These are phyloP conservation scores for Adrianichthys oophorus DNA, from an alignment of 2,797 vertebrate genomes.

Conservation along the genomic window DNA sequence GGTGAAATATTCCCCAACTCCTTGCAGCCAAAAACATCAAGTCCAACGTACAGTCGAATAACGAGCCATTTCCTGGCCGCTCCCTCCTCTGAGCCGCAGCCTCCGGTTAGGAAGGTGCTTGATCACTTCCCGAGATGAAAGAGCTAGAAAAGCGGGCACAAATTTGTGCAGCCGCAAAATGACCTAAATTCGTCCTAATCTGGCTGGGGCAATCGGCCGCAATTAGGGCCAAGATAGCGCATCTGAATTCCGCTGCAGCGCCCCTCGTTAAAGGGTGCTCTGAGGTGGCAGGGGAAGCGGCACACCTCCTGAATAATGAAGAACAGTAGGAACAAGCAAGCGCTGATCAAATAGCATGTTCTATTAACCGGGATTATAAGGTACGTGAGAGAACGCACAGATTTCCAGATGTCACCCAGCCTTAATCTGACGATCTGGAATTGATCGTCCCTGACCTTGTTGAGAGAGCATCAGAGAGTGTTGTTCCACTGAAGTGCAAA, in stretches of 20 bases:
- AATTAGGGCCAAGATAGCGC: slow-evolving; percentile 70
- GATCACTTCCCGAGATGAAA: slow-evolving; percentile 72
- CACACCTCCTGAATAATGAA: slow-evolving; percentile 68
- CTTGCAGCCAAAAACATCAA: slow-evolving; percentile 61
- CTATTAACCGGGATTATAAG: slow-evolving; percentile 57
- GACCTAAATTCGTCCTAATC: slow-evolving; percentile 74
- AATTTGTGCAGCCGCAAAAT: slow-evolving; percentile 68
- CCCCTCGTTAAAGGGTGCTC: slow-evolving; percentile 56
- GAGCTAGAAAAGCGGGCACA: slow-evolving; percentile 54
- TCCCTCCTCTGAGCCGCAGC: slow-evolving; percentile 59
- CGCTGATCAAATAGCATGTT: slow-evolving; percentile 72
- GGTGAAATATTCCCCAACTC: slow-evolving; percentile 72
- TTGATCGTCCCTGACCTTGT: slow-evolving; percentile 79
- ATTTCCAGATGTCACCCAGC: slow-evolving; percentile 67
- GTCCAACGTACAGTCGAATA: slow-evolving; percentile 73
- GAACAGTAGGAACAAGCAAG: slow-evolving; percentile 23
- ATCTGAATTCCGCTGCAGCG: slow-evolving; percentile 62
- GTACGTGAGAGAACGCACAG: slow-evolving; percentile 42
- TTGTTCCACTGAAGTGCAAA: slow-evolving; percentile 12
- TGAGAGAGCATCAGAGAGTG: slow-evolving; percentile 72
- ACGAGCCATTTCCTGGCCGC: slow-evolving; percentile 65
- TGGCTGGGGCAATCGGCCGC: slow-evolving; percentile 65
- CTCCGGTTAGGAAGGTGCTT: slow-evolving; percentile 68
- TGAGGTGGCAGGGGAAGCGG: slow-evolving; percentile 52
- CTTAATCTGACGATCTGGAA: slow-evolving; percentile 77